Evolutionary conservation across 2,113 vertebrate species (phyloP).

Genomic region (Odobenus rosmarus): DNA sequence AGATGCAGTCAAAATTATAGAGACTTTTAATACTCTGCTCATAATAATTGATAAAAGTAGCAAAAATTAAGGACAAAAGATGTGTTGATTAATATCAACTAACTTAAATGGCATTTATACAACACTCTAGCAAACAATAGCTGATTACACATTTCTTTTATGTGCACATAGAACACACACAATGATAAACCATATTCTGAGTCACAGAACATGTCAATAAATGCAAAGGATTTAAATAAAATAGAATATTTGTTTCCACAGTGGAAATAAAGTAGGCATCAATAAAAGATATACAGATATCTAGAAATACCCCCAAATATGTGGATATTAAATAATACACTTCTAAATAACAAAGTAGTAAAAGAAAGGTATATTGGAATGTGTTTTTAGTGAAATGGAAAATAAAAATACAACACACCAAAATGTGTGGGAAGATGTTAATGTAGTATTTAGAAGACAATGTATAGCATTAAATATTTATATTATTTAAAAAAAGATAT

Average conservation of each 20-base stretch:
- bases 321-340: background rate
- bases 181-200: background rate
- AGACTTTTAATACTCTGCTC: background rate
- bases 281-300: background rate
- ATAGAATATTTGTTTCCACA: background rate
- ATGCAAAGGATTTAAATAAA: background rate
- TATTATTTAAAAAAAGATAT: background rate
- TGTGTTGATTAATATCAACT: background rate
- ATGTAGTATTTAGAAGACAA: background rate
- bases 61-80: background rate
- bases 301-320: background rate
- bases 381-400: background rate
- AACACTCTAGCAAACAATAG: background rate
- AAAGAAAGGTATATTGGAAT: background rate
- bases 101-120: background rate
- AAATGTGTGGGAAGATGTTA: background rate
- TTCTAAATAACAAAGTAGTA: background rate
- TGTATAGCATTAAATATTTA: background rate
- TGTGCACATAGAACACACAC: background rate
- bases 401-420: background rate
- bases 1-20: background rate
- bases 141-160: background rate
- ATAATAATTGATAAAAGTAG: background rate
- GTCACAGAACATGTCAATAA: background rate
- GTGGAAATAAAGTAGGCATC: background rate